Conservation (phyloP, 2,113 vertebrate genomes). For the Lampris incognitus region DNA sequence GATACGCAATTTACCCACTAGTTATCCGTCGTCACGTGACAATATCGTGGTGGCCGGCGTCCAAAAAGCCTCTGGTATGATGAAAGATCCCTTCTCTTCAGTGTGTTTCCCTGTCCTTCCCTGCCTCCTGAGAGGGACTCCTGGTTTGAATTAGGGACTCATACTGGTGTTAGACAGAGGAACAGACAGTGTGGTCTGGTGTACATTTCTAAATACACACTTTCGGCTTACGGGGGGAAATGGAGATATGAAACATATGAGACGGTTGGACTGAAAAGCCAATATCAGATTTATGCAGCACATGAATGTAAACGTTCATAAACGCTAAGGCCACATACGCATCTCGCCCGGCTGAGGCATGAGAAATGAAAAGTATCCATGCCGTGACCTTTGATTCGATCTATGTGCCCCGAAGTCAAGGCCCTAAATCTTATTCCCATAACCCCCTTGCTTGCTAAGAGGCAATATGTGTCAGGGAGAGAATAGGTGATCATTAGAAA, state of each 20-base stretch:
- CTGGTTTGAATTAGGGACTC: conserved; percentile 76
- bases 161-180: conserved; percentile 62
- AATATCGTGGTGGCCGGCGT: conserved; percentile 65
- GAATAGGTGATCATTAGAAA: conserved; percentile 74
- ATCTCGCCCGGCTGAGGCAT: conserved; percentile 48
- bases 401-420: conserved; percentile 68
- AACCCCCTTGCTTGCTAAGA: conserved; percentile 58
- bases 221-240: conserved; percentile 57
- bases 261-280: conserved; percentile 46
- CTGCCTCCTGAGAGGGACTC: conserved; percentile 67
- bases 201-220: conserved; percentile 69
- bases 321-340: conserved; percentile 42
- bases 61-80: conserved; percentile 54
- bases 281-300: conserved; percentile 59
- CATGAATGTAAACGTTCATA: conserved; percentile 62
- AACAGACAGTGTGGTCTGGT: conserved; percentile 69
- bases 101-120: conserved; percentile 60
- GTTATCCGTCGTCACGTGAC: conserved; percentile 68
- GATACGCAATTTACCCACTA: conserved; percentile 62
- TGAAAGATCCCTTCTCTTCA: conserved; percentile 68
- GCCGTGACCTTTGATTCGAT: conserved; percentile 74
- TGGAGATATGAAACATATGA: conserved; percentile 65
- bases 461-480: conserved; percentile 67
- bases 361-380: conserved; percentile 71
- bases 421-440: conserved; percentile 72